Base-by-base conservation (phyloP, 2,113 vertebrate genomes). In the Ictalurus furcatus region DNA sequence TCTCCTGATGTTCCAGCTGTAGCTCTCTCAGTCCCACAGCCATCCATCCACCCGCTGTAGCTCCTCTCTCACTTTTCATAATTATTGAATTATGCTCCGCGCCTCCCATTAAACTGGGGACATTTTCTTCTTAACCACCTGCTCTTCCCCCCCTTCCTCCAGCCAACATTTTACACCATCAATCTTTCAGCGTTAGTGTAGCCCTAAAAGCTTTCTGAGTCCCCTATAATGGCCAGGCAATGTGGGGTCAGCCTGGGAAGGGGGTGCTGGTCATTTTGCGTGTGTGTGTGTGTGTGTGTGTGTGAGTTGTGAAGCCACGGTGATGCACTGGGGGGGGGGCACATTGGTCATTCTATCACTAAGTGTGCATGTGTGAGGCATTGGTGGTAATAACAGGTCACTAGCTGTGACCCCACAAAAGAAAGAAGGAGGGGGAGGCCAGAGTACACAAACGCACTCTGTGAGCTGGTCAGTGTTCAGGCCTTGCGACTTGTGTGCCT, bases 201-300 rank as follows among this genome's bases (percentile, higher is more conserved):
- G 92, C 93, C 95, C 95, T 96, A 96, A 96, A 96, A 96, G 96
- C 96, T 95, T 96, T 96, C 95, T 96, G 95, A 96, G 94, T 96
- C 93, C 93, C 93, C 93, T 94, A 95, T 96, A 96, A 96, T 96
- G 93, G 93, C 95, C 93, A 95, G 93, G 95, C 95, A 95, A 94
- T 92, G 91, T 80, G 90, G 94, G 95, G 95, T 96, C 95, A 96
- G 94, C 91, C 93, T 94, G 93, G 88, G 92, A 93, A 90, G 85
- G 93, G 94, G 92, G 92, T 93, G 94, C 94, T 92, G 91, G 90
- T 89, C 90, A 90, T 86, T 83, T 81, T 90, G 34, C 83, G 88
- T 86, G 86, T 86, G 88, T 91, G 78, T 88, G 90, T 89, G 83
- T 89, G n/a, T 44, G 40, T 44, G 44, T 48, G 78, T 88, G 90